Conservation (phyloP, 92 coral and sea anemone genomes). For the Epizoanthus fatuus region DNA sequence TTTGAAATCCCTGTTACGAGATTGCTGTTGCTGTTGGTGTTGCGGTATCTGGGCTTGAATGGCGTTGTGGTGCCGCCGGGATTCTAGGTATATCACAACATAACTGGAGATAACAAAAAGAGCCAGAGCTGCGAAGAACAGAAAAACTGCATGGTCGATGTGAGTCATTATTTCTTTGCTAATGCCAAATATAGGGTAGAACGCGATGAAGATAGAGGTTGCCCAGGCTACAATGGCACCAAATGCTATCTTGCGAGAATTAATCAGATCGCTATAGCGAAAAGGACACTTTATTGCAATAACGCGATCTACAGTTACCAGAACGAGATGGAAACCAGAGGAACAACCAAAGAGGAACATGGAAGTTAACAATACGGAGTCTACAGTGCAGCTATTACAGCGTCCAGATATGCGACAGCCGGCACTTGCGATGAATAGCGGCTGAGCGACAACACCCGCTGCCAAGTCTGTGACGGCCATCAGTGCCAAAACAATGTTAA, state of each 20-base stretch:
- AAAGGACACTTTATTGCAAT: slow-evolving; percentile 5
- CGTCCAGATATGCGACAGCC: slow-evolving; percentile 1
- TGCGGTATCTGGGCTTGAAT: slow-evolving; percentile 5
- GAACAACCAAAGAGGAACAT: neutral
- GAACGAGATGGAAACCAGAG: neutral
- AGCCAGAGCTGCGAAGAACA: neutral
- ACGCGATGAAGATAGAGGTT: neutral
- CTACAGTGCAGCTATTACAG: slow-evolving; percentile 1
- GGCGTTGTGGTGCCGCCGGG: slow-evolving; percentile 7
- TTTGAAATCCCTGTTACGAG: slow-evolving; percentile 2
- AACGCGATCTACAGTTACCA: slow-evolving; percentile 9
- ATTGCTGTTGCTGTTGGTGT: neutral
- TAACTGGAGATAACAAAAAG: neutral
- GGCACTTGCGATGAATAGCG: neutral
- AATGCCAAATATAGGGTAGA: neutral
- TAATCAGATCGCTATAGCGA: neutral
- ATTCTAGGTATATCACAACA: neutral
- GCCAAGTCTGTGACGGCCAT: neutral
- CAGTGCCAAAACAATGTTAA: neutral
- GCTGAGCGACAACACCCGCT: too few relatives aligned
- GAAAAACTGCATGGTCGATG: neutral
- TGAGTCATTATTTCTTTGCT: neutral
- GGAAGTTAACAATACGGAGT: slow-evolving; percentile 11
- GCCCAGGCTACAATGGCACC: neutral
- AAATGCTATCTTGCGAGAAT: neutral